A percentile compares a stretch with the other conserved stretches of the same genome.
phyloP scores from a whole-genome alignment of 37 sponge, comb jelly and placozoan genomes.

The Cliona cf. orientalis region DNA sequence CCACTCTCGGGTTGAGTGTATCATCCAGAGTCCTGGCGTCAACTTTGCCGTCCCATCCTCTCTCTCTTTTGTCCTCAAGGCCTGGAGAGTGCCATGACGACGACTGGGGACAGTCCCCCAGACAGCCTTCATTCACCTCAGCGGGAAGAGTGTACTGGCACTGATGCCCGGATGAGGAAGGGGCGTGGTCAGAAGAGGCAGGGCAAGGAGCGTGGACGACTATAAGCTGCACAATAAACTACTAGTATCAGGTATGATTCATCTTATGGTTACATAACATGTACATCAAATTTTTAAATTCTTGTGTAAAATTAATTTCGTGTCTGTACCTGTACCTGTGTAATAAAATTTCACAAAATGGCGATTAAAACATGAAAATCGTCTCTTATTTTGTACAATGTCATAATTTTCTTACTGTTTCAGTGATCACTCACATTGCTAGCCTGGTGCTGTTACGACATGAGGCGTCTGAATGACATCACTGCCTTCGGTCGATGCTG shows the following conservation, averaged over 20 bases:
- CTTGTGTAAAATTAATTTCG: not conserved
- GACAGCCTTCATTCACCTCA: conserved; percentile 70
- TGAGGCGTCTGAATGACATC: conserved; percentile 85
- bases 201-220: conserved; percentile 24
- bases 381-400: not conserved
- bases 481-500: conserved; percentile 85
- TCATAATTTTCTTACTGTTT: not conserved
- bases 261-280: too few species aligned
- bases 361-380: too few species aligned
- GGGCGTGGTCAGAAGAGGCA: too few species aligned
- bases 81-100: not conserved
- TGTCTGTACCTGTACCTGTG: not conserved
- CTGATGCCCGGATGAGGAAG: not conserved
- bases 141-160: conserved; percentile 40
- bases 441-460: conserved; percentile 82
- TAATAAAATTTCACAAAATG: too few species aligned
- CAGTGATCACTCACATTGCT: conserved; percentile 54
- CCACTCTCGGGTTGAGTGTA: conserved; percentile 79
- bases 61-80: conserved; percentile 48
- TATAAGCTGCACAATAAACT: conserved; percentile 27
- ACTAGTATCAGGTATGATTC: conserved; percentile 60
- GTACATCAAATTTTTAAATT: too few species aligned
- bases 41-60: conserved; percentile 73
- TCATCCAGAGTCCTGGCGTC: conserved; percentile 80
- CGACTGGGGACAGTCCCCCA: conserved; percentile 43